Base-by-base conservation (phyloP, 2,797 vertebrate species). In the Chiroxiphia lanceolata region DNA sequence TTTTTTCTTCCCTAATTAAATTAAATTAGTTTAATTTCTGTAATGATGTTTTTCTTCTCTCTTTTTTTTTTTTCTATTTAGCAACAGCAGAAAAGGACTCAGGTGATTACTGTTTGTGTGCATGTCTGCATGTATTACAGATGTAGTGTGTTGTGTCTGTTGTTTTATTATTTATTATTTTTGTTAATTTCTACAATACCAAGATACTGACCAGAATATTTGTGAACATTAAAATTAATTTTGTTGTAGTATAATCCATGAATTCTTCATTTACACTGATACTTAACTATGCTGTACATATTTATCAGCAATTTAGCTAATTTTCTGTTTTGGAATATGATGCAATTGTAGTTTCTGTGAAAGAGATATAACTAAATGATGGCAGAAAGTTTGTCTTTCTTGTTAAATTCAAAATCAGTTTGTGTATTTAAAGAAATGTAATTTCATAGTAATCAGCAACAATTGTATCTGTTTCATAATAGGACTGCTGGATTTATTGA, bases 1-100 rank as follows among this genome's bases (percentile, higher is more conserved):
- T 74, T 83, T 92, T 54, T 80, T 91, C 36, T 83, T 60, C 25
- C 72, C 7, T 71, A 44, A 70, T 78, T 33, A 70, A 87, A 20
- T 23, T 60, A 29, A 79, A 83, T 36, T 69, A 64, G 45, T 75
- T 78, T 15, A 31, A 80, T 44, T 89, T 94, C n/a, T 90, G 14
- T 82, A 87, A 76, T 69, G 9, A 78, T 72, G 16, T 44, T 91
- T 81, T 75, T 88, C 20, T 74, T 92, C 50, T 44, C 33, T 48
- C n/a, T 48, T 7, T 75, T 76, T 83, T 51, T 12, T 56, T 84
- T 94, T 97, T 94, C 63, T 56, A 36, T 92, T 96, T 97, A 98
- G 97, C 97, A 95, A 95, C 97, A 65, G 75, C 92, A 59, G 98
- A 98, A 87, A 98, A 98, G 97, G 98, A 98, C 76, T 71, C 98